Base-by-base conservation (phyloP, 2,888 invertebrate species). In the Cataglyphis albicans region DNA sequence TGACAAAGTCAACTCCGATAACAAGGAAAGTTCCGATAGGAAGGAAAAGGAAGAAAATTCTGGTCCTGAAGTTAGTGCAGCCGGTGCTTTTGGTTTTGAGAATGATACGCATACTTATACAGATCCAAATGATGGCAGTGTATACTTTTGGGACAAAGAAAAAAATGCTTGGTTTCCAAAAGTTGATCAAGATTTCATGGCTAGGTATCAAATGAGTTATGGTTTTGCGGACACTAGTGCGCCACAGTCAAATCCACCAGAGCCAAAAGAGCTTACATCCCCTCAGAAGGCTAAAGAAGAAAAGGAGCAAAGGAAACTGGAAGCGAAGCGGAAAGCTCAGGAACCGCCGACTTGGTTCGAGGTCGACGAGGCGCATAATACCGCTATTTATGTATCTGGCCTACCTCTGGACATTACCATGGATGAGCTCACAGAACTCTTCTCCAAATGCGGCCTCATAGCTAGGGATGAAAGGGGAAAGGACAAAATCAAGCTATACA, bases 151-250 rank as follows among this genome's bases (percentile, higher is more conserved):
- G 98, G 99, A 99, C 95, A 96, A 96, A 35, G 96, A 96, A 57
- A 99, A 98, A 94, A 97, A 96, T 92, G 99, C 99, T 5, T 99
- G 99, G 99, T 98, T 99, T 95, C 99, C 99, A 0, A 98, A 98
- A 96, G 96, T 99, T 85, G 98, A 99, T 95, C 99, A 99, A 92
- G 98, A 99, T 91, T 99, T 99, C 93, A 96, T 99, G 95, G 99
- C 99, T 0, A 96, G 96, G 81, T 99, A 99, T 95, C 99, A 99
- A 95, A 97, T 99, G 97, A 98, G 96, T 92, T 99, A 99, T 95
- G 98, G 98, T 5, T 98, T 98, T 94, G 95, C 96, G 65, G 97
- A 97, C n/a, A 96, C 96, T 93, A 93, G 0, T 25, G 6, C 55
- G 82, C 88, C 91, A 57, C 93, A 94, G 81, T 88, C 92, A 85